Percentiles rank a stretch among this genome's conserved stretches.
Conservation (phyloP, 2,888 invertebrate species). For the Tortricodes alternella region DNA sequence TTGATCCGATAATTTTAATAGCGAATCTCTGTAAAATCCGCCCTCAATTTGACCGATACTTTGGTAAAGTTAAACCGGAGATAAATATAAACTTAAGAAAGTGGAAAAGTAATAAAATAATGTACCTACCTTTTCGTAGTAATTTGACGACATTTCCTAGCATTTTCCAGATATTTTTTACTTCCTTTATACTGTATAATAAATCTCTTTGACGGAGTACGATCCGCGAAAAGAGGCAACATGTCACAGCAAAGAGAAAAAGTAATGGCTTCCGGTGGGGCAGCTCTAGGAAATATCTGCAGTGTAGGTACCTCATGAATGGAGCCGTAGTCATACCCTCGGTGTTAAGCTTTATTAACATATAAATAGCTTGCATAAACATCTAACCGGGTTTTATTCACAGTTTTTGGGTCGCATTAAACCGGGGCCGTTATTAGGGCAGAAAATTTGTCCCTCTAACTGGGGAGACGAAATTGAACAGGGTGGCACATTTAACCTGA, state of each 20-base stretch:
- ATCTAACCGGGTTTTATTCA: constrained; percentile 12
- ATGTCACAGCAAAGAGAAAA: constrained; percentile 35
- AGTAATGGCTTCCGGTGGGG: constrained; percentile 41
- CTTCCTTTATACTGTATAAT: constrained; percentile 25
- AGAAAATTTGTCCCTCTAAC: background rate
- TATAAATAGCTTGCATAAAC: constrained; percentile 28
- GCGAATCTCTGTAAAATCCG: no score
- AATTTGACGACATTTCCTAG: background rate
- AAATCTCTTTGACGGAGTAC: constrained; percentile 33
- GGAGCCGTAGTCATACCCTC: constrained; percentile 16
- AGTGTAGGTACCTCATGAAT: constrained; percentile 27
- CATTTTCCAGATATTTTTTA: background rate
- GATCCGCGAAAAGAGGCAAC: constrained; percentile 38
- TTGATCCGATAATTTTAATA: no score
- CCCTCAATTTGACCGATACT: no score
- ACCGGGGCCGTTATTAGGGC: constrained; percentile 12
- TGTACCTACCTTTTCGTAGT: no score
- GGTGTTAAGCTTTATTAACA: constrained; percentile 25
- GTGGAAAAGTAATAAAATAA: no score
- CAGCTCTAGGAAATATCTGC: constrained; percentile 35
- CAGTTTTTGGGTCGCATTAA: constrained; percentile 19
- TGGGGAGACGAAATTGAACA: background rate
- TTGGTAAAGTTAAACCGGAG: no score
- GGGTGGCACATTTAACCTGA: background rate
- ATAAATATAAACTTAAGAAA: no score